phyloP scores from a whole-genome alignment of 2,113 vertebrate species.

The Motacilla alba region DNA sequence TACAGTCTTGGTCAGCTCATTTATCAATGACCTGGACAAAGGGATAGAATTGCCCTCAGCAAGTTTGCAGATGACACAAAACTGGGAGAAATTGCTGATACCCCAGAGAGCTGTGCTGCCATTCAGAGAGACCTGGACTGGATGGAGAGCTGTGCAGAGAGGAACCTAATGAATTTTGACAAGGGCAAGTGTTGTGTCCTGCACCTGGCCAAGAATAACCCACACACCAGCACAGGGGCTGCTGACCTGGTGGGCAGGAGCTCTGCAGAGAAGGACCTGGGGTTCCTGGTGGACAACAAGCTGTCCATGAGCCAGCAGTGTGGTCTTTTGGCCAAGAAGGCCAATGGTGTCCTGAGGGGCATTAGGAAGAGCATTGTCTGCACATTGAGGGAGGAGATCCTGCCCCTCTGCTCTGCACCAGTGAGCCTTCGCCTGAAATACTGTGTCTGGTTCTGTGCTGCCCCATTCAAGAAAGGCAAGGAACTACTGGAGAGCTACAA shows the following conservation, averaged over 20 bases:
- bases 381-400: neutral
- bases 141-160: neutral
- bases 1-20: neutral
- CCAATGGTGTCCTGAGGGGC: no score
- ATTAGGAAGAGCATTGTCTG: neutral
- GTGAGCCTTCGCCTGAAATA: neutral
- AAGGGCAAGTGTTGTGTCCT: neutral
- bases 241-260: neutral
- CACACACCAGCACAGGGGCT: neutral
- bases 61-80: neutral
- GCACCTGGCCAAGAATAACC: neutral
- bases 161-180: neutral
- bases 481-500: neutral
- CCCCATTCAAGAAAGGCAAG: neutral
- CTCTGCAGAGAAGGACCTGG: fast-evolving
- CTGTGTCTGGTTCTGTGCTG: neutral
- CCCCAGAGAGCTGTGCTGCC: neutral
- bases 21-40: no score
- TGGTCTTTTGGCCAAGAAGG: neutral
- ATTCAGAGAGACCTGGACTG: neutral
- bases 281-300: neutral
- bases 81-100: neutral
- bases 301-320: neutral
- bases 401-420: neutral
- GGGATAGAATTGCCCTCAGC: neutral